Evolutionary conservation across 2,797 vertebrate genomes (phyloP).

Genomic region (Apogon hyalosoma): DNA sequence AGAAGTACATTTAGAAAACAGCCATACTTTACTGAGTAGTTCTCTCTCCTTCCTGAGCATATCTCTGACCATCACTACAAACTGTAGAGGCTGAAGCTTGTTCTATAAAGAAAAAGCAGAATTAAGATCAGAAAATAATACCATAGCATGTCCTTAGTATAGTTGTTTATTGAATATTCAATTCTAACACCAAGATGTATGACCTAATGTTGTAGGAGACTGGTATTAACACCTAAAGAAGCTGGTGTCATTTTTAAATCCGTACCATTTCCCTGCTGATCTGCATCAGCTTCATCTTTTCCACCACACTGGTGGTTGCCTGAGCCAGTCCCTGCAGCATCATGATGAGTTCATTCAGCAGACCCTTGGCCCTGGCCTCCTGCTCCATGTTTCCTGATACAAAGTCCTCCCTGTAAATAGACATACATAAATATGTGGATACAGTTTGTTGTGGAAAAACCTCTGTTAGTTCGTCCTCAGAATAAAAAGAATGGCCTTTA

Average conservation of each 20-base stretch:
- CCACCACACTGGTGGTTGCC: conserved; percentile 78
- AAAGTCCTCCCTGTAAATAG: conserved; percentile 80
- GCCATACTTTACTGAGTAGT: conserved; percentile 84
- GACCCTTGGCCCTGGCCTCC: conserved; percentile 62
- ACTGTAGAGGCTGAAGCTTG: conserved; percentile 84
- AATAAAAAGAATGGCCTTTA: no score
- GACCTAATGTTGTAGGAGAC: neutral
- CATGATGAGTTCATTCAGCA: conserved; percentile 72
- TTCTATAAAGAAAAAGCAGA: no score
- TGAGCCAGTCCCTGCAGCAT: conserved; percentile 66
- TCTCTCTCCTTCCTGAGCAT: conserved; percentile 89
- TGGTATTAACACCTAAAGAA: neutral
- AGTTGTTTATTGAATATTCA: neutral
- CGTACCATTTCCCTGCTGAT: conserved; percentile 80
- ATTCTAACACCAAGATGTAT: neutral
- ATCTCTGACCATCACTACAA: conserved; percentile 85
- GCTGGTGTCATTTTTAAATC: neutral
- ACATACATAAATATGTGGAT: neutral
- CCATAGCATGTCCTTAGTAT: neutral
- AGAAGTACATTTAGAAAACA: neutral
- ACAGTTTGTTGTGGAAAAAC: no score
- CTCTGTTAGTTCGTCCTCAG: no score
- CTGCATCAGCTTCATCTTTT: conserved; percentile 83
- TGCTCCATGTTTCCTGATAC: conserved; percentile 67
- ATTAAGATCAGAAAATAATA: neutral